These are phyloP conservation scores for Lytechinus variegatus DNA, from an alignment of 35 echinoderm and acorn worm species.

Conservation along the genomic window DNA sequence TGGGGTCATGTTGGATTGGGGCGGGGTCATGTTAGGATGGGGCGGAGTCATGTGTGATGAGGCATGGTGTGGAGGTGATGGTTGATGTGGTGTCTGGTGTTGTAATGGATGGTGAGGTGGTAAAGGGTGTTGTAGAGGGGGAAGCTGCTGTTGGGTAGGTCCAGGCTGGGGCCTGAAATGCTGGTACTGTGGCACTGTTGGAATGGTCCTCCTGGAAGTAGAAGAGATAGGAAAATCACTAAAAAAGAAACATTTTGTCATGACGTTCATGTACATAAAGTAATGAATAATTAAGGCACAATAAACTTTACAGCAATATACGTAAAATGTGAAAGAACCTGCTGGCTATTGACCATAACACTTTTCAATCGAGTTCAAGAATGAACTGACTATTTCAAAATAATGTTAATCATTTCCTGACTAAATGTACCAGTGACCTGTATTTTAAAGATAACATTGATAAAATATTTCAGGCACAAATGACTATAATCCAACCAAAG, in stretches of 20 bases:
- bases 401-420: too few species aligned
- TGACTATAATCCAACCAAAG: background rate
- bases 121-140: background rate
- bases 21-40: background rate
- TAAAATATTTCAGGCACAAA: background rate
- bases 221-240: background rate
- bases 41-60: background rate
- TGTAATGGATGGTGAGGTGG: background rate
- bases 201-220: background rate
- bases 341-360: too few species aligned
- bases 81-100: constrained; percentile 10
- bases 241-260: too few species aligned
- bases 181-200: constrained; percentile 37
- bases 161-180: constrained; percentile 34
- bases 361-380: too few species aligned
- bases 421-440: too few species aligned
- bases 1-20: background rate
- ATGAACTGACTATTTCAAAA: too few species aligned
- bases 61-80: background rate
- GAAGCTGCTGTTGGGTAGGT: constrained; percentile 17
- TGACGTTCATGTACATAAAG: too few species aligned
- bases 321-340: too few species aligned
- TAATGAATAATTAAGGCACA: too few species aligned
- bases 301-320: too few species aligned
- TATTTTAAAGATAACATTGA: too few species aligned